phyloP scores from a whole-genome alignment of 2,797 vertebrate species.

The Staurois parvus region DNA sequence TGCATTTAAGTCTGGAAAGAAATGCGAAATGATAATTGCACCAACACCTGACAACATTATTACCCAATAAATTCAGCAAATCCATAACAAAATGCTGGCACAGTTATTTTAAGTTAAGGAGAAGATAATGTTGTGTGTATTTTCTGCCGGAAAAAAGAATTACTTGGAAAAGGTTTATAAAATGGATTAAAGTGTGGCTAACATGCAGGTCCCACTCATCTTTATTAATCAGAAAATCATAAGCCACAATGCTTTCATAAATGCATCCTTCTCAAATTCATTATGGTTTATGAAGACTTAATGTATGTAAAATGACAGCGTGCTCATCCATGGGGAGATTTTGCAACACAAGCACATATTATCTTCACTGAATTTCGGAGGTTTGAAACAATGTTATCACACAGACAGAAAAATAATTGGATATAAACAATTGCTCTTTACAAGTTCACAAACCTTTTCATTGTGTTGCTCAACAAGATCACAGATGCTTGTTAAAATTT shows the following conservation, averaged over 20 bases:
- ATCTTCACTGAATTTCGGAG: constrained; percentile 22
- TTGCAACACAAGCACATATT: constrained; percentile 9
- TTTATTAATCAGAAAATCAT: constrained; percentile 40
- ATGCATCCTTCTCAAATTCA: constrained; percentile 22
- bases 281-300: constrained; percentile 37
- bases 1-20: neutral
- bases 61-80: neutral
- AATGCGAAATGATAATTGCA: constrained; percentile 41
- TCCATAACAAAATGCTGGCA: neutral
- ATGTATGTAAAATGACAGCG: constrained; percentile 30
- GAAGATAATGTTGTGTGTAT: constrained; percentile 36
- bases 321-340: neutral
- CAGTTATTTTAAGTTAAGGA: constrained; percentile 35
- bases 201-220: constrained; percentile 17
- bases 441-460: constrained; percentile 43
- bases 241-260: constrained; percentile 20
- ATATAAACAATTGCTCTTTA: constrained; percentile 42
- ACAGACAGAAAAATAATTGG: constrained; percentile 34
- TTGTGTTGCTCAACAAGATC: constrained; percentile 26
- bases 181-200: constrained; percentile 8
- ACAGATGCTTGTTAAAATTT: constrained; percentile 10
- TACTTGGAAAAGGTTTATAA: constrained; percentile 20
- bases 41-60: constrained; percentile 15
- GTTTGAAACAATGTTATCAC: constrained; percentile 46
- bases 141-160: constrained; percentile 36